Base-by-base conservation (phyloP, 1,140 invertebrate genomes). In the Brachionus calyciflorus region DNA sequence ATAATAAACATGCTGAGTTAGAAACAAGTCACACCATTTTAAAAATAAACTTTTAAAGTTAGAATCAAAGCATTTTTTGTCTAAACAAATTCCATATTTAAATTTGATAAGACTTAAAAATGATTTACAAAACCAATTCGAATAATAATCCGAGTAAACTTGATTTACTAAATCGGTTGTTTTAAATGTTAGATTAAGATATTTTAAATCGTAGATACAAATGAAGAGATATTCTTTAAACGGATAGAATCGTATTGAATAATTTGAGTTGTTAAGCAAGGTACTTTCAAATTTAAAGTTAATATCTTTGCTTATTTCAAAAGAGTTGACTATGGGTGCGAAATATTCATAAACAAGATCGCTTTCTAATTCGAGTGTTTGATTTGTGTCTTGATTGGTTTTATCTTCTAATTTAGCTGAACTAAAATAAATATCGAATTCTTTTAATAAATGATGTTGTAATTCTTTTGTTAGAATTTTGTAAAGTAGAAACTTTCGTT, bases 311-410 rank as follows among this genome's bases (percentile, higher is more conserved):
- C 69, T 73, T 0, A 73, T 73, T 26, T 73, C 44, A 41, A 51
- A 73, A 3, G 69, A 73, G 28, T 49, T 55, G 10, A 73, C 69
- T 21, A 73, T 51, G 0, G 69, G 51, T 10, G 69, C 46, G 51
- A 73, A 73, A 17, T 73, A 73, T 24, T 73, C 69, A 17, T 73
- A 73, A 51, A 73, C 51, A 19, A 73, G 30, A 49, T 73, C 69
- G n/a, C 51, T 33, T 46, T 4, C 2, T 46, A 46, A 46, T n/a
- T n/a, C n/a, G n/a, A n/a, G n/a, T n/a, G n/a, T n/a, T n/a, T n/a
- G n/a, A n/a, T n/a, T n/a, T n/a, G n/a, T n/a, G 17, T 44, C 24
- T 3, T 30, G 41, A 24, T 65, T 28, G 12, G 21, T n/a, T 17
- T 65, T 37, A 12, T 65, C 30, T 24, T 65, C 37, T 7, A 65